Conservation (phyloP, 2,113 vertebrate species). For the Psilopogon haemacephalus region DNA sequence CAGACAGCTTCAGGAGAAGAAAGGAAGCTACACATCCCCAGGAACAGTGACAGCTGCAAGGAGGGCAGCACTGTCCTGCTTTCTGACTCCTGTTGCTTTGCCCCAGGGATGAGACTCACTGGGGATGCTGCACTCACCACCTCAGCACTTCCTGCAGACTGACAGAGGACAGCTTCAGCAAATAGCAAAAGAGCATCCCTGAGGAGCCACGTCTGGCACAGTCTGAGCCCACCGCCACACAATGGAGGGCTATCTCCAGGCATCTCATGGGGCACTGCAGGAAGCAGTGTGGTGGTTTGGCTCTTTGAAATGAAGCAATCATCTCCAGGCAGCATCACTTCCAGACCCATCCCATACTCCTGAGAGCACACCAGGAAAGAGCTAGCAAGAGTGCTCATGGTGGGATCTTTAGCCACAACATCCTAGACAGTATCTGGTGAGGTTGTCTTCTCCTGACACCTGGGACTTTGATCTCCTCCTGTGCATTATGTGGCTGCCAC, state of each 20-base stretch:
- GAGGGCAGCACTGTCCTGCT: neutral
- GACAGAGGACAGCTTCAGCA: neutral
- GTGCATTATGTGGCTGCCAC: neutral
- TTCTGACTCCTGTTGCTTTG: neutral
- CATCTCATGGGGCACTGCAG: neutral
- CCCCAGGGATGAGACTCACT: neutral
- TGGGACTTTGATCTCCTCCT: neutral
- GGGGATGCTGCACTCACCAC: neutral
- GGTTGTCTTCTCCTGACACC: neutral
- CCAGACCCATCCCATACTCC: accelerated
- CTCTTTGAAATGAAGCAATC: neutral
- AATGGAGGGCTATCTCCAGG: neutral
- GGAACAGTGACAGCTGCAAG: neutral
- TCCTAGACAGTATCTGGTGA: accelerated
- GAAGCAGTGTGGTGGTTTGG: neutral
- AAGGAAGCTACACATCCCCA: neutral
- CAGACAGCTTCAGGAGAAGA: neutral
- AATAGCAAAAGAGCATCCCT: neutral
- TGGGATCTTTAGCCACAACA: neutral
- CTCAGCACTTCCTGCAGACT: neutral
- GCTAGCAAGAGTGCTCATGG: accelerated
- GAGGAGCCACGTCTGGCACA: accelerated
- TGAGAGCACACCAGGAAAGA: neutral
- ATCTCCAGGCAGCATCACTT: accelerated
- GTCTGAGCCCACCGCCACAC: neutral